Percentiles rank a stretch among this genome's conserved stretches.
Evolutionary conservation across 2,797 vertebrate species (phyloP).

Genomic region (Myoxocephalus aenaeus): DNA sequence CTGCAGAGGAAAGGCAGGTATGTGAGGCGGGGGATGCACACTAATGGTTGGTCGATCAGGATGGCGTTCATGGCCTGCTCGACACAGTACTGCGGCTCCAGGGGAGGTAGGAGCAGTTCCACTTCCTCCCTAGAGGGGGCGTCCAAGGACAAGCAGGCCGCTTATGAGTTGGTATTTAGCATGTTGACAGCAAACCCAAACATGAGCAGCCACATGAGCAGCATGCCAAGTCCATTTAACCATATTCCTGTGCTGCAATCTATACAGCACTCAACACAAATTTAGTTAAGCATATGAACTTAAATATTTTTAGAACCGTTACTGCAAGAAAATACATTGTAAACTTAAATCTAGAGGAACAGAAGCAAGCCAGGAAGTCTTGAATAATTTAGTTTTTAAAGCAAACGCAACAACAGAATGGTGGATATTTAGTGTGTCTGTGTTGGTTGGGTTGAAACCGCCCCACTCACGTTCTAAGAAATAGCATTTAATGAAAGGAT

Average conservation of each 20-base stretch:
- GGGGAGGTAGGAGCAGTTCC: slow-evolving; percentile 64
- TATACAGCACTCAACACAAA: neutral
- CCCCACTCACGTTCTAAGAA: neutral
- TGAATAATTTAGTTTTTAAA: neutral
- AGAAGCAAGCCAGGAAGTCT: neutral
- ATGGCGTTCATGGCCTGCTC: slow-evolving; percentile 79
- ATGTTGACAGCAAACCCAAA: neutral
- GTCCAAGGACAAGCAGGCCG: slow-evolving; percentile 13
- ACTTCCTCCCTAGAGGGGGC: slow-evolving; percentile 67
- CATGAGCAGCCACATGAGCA: neutral
- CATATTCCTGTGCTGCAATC: neutral
- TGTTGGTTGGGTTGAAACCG: neutral
- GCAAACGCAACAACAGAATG: neutral
- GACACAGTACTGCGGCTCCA: slow-evolving; percentile 76
- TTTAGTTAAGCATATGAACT: neutral
- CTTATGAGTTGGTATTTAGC: neutral
- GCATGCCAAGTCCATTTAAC: neutral
- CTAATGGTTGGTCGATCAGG: slow-evolving; percentile 73
- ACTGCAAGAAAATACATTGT: neutral
- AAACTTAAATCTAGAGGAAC: neutral
- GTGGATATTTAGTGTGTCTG: neutral
- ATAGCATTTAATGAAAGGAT: neutral
- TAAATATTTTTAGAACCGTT: neutral
- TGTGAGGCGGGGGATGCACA: slow-evolving; percentile 73
- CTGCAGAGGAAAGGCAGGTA: slow-evolving; percentile 74